These are phyloP conservation scores for Cardinalis cardinalis DNA, from an alignment of 2,113 vertebrate species.

Conservation along the genomic window DNA sequence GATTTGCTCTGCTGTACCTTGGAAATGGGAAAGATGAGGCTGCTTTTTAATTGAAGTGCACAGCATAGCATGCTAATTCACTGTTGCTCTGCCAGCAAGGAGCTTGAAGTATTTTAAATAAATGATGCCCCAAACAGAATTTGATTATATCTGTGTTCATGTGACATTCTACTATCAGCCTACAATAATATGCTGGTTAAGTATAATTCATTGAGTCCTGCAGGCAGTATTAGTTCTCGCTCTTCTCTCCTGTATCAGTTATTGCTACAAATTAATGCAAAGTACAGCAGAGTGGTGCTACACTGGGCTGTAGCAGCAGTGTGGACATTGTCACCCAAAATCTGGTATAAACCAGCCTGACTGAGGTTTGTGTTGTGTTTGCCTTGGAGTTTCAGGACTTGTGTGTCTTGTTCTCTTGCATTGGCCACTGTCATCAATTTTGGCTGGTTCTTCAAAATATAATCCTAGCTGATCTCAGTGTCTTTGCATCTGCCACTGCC, in stretches of 20 bases:
- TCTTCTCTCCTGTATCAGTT: constrained; percentile 5
- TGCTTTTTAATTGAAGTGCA: constrained; percentile 52
- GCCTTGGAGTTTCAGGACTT: not conserved
- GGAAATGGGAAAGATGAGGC: constrained; percentile 47
- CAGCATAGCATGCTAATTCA: constrained; percentile 46
- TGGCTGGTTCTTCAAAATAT: not conserved
- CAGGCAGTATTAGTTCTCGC: constrained; percentile 16
- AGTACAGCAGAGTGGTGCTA: not conserved
- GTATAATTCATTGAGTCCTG: constrained; percentile 48
- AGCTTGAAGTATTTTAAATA: constrained; percentile 61
- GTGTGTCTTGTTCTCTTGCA: accelerated
- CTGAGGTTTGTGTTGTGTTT: not conserved
- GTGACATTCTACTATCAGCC: constrained; percentile 39
- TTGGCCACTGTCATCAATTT: not conserved
- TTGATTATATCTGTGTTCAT: constrained; percentile 52
- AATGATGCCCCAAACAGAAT: constrained; percentile 59
- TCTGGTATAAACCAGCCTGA: not conserved
- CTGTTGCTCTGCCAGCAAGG: constrained; percentile 48
- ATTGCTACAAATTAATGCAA: constrained; percentile 1
- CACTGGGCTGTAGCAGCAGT: not conserved
- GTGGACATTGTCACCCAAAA: not conserved
- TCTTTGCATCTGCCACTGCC: not conserved
- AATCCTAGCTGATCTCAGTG: not conserved
- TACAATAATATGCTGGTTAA: constrained; percentile 51
- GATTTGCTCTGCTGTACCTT: constrained; percentile 55